Evolutionary conservation across 2,888 invertebrate genomes (phyloP).

Genomic region (Sturmia bella): DNA sequence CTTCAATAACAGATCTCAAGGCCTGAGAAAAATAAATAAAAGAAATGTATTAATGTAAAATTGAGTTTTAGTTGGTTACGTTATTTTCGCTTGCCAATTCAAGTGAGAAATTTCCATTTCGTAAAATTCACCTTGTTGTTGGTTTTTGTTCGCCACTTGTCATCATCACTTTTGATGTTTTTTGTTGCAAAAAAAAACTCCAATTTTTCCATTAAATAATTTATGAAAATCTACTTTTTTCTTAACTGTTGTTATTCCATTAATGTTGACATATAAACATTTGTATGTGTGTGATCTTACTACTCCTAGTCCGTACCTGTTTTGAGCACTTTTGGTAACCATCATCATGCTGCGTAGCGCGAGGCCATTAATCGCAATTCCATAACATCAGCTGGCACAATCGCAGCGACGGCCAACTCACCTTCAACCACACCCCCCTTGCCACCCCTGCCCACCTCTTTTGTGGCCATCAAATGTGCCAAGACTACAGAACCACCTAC

Average conservation of each 20-base stretch:
- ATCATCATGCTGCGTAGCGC: conserved; percentile 83
- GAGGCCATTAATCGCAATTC: conserved; percentile 74
- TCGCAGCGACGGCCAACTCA: conserved; percentile 74
- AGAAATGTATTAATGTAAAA: too few relatives aligned
- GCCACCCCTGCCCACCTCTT: conserved; percentile 78
- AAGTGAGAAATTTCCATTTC: too few relatives aligned
- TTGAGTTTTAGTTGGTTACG: too few relatives aligned
- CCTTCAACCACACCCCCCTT: conserved; percentile 76
- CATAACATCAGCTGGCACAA: conserved; percentile 72
- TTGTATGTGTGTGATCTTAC: conserved; percentile 57
- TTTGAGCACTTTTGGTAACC: conserved; percentile 82
- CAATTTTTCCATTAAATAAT: conserved; percentile 39
- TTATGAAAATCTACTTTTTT: conserved; percentile 57
- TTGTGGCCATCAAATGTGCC: conserved; percentile 76
- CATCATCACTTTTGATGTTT: not conserved
- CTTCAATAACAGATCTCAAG: too few relatives aligned
- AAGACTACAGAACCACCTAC: conserved; percentile 68
- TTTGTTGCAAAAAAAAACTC: conserved; percentile 53
- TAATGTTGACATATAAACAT: conserved; percentile 54
- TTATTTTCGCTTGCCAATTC: too few relatives aligned
- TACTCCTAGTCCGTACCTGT: conserved; percentile 81
- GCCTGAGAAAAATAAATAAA: too few relatives aligned
- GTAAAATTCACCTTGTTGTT: too few relatives aligned
- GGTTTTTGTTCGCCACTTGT: not conserved
- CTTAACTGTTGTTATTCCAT: conserved; percentile 55